Percentiles rank a stretch among this genome's conserved stretches.
phyloP scores from a whole-genome alignment of 2,113 vertebrate genomes.

The Pyrgilauda ruficollis region DNA sequence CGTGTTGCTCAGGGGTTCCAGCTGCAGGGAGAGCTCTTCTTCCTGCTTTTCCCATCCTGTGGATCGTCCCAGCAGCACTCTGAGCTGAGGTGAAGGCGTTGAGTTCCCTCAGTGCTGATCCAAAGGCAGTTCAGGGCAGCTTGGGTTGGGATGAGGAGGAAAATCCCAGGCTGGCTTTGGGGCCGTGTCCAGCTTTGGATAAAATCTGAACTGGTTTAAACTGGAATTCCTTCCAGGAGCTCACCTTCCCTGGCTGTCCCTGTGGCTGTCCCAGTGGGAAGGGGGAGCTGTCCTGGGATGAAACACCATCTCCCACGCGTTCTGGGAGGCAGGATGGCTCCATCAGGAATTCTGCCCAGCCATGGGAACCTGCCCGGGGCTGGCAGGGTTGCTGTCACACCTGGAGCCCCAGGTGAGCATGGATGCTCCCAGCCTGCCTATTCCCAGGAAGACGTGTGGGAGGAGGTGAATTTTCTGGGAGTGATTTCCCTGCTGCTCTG shows the following conservation, averaged over 20 bases:
- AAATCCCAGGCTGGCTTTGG: neutral
- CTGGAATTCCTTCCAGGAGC: neutral
- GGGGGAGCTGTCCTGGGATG: neutral
- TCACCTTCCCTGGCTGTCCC: accelerated
- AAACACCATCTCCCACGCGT: accelerated
- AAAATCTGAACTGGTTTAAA: neutral
- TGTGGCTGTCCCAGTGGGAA: neutral
- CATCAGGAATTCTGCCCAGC: accelerated
- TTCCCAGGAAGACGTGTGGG: neutral
- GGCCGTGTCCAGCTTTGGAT: neutral
- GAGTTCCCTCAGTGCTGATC: neutral
- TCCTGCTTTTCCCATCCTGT: accelerated
- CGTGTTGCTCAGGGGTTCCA: neutral
- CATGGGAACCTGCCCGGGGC: neutral
- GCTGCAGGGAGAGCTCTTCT: neutral
- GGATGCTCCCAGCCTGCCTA: accelerated
- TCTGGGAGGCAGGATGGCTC: neutral
- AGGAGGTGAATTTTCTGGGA: neutral
- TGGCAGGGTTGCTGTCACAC: accelerated
- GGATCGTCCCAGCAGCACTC: accelerated
- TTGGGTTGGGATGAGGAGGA: neutral
- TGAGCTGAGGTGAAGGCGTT: accelerated
- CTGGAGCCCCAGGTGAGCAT: neutral
- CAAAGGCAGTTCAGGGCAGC: neutral
- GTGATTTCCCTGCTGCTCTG: neutral